These are phyloP conservation scores for Noctua pronuba DNA, from an alignment of 2,888 invertebrate species.

Conservation along the genomic window DNA sequence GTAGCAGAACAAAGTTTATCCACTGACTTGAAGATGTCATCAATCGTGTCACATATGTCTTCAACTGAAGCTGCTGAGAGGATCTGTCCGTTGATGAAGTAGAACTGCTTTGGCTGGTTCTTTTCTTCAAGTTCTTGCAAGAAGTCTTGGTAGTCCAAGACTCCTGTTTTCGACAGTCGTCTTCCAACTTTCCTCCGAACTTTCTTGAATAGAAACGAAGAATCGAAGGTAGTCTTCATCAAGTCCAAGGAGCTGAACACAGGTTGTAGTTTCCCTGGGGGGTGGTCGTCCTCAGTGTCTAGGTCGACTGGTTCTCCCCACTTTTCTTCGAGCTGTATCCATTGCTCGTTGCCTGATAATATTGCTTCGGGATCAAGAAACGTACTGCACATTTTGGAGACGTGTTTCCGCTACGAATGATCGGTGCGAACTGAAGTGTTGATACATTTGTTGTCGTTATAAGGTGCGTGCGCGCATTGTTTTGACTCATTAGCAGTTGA, in stretches of 20 bases:
- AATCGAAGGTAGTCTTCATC: conserved; percentile 82
- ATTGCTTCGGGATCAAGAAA: conserved; percentile 81
- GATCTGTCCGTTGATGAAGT: conserved; percentile 74
- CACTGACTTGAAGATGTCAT: conserved; percentile 85
- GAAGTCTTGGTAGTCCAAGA: conserved; percentile 81
- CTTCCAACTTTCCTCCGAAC: conserved; percentile 77
- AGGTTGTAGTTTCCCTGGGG: conserved; percentile 68
- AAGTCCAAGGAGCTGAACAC: conserved; percentile 82
- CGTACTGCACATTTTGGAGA: conserved; percentile 59
- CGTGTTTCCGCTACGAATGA: conserved; percentile 36
- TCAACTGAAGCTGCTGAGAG: conserved; percentile 83
- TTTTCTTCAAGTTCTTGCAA: conserved; percentile 75
- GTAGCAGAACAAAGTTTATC: conserved; percentile 81
- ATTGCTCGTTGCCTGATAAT: conserved; percentile 82
- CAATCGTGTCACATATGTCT: conserved; percentile 83
- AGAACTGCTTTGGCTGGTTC: conserved; percentile 66
- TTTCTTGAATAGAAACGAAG: conserved; percentile 82
- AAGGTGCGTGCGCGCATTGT: conserved; percentile 58
- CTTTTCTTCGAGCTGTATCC: conserved; percentile 82
- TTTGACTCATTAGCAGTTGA: conserved; percentile 47
- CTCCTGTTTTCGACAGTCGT: conserved; percentile 75
- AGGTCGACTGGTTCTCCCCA: conserved; percentile 85
- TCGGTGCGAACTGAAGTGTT: conserved; percentile 47
- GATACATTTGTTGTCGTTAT: conserved; percentile 38
- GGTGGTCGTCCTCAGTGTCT: conserved; percentile 80